Percentiles rank a stretch among this genome's conserved stretches.
phyloP scores from a whole-genome alignment of 2,797 vertebrate species.

The Neosilurus hyrtlii region DNA sequence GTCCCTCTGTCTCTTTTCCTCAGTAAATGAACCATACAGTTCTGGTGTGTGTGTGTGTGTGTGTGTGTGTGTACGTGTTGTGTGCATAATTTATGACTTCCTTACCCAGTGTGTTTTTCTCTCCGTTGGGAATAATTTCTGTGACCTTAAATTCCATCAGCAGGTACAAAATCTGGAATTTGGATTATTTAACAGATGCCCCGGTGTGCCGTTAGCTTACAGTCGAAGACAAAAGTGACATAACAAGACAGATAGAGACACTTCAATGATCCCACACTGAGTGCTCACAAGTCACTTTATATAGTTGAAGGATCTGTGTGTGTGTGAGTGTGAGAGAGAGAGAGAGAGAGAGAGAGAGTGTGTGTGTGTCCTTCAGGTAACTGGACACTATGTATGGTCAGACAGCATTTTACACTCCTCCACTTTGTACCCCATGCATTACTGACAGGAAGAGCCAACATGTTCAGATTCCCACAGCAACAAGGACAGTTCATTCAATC shows the following conservation, averaged over 20 bases:
- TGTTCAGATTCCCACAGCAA: constrained; percentile 43
- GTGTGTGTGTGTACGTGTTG: background rate
- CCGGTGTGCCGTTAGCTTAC: background rate
- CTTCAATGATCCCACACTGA: constrained; percentile 11
- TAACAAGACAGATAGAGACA: constrained; percentile 3
- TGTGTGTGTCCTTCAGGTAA: constrained; percentile 27
- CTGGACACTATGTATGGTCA: constrained; percentile 60
- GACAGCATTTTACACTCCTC: constrained; percentile 71
- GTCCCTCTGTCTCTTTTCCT: background rate
- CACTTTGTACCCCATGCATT: background rate
- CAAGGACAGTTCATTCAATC: constrained; percentile 16
- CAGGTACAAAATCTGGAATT: constrained; percentile 25
- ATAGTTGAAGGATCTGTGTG: background rate
- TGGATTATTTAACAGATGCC: constrained; percentile 27
- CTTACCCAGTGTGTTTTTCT: constrained; percentile 13
- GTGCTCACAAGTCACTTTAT: constrained; percentile 10
- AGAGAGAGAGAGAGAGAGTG: constrained; percentile 23
- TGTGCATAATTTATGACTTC: constrained; percentile 21
- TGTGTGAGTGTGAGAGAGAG: background rate
- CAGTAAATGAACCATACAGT: constrained; percentile 1
- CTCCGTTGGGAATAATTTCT: constrained; percentile 22
- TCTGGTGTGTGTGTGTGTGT: background rate
- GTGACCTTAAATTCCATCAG: constrained; percentile 35
- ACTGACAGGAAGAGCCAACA: constrained; percentile 45
- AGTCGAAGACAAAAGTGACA: background rate